A percentile compares a stretch with the other conserved stretches of the same genome.
phyloP scores from a whole-genome alignment of 2,113 vertebrate genomes.

The Dasypus novemcinctus region DNA sequence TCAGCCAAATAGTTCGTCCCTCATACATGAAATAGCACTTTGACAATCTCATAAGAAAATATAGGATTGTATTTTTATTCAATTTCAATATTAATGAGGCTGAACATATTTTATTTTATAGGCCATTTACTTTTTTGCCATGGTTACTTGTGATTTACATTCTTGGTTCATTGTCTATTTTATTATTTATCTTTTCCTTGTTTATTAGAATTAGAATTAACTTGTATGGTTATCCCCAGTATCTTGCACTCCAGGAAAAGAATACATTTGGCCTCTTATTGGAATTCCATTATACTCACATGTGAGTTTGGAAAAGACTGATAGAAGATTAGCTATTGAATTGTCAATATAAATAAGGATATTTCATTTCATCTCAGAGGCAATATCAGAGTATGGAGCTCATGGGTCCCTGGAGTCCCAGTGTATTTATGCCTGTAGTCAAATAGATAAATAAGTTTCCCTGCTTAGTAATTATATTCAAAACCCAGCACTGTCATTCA shows the following conservation, averaged over 20 bases:
- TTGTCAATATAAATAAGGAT: background rate
- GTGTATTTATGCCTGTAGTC: background rate
- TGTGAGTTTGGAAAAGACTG: background rate
- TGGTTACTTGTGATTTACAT: no score
- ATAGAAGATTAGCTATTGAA: background rate
- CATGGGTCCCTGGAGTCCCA: background rate
- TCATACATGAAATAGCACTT: no score
- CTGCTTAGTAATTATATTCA: background rate
- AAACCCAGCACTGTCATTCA: background rate
- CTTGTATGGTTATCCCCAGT: background rate
- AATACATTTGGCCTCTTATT: constrained; percentile 5
- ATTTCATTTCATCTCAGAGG: background rate
- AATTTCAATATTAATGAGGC: no score
- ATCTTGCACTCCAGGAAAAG: background rate
- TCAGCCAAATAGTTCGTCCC: no score
- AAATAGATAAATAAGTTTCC: background rate
- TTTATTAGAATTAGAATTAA: background rate
- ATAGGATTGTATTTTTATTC: no score
- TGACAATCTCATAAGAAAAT: no score
- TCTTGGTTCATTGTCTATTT: no score
- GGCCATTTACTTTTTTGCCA: no score
- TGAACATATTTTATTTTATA: no score
- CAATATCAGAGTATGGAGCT: background rate
- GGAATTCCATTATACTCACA: background rate
- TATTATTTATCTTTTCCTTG: no score